Conservation (phyloP, 2,888 invertebrate species). For the Eilema caniola region DNA sequence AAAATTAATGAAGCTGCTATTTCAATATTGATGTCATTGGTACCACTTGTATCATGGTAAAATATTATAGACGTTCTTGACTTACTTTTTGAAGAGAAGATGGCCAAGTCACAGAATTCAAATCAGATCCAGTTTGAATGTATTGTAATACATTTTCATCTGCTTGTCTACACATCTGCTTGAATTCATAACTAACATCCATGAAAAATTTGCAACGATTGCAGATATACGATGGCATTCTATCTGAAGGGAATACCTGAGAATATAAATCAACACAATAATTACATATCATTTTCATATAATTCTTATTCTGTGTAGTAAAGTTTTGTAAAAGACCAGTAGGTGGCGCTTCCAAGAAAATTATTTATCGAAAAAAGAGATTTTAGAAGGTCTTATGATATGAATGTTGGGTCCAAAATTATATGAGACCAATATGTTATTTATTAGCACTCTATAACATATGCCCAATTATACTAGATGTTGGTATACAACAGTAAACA, state of each 20-base stretch:
- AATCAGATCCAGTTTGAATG: conserved; percentile 88
- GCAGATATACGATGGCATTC: conserved; percentile 92
- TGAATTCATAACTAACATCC: conserved; percentile 91
- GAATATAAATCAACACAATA: neutral
- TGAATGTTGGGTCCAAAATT: neutral
- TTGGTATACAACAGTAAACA: conserved; percentile 10
- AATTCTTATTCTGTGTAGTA: neutral
- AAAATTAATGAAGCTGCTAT: neutral
- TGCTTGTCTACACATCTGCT: conserved; percentile 91
- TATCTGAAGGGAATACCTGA: conserved; percentile 89
- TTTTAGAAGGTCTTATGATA: neutral
- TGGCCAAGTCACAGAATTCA: conserved; percentile 84
- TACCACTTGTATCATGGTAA: neutral
- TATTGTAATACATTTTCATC: conserved; percentile 91
- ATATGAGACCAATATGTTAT: neutral
- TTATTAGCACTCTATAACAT: neutral
- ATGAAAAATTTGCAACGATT: conserved; percentile 89
- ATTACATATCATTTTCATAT: neutral
- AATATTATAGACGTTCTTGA: neutral
- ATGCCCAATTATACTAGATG: neutral
- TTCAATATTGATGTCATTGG: neutral
- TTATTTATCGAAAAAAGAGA: conserved; percentile 23
- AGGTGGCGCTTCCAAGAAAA: conserved; percentile 52
- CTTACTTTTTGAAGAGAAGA: conserved; percentile 75
- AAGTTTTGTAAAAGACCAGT: conserved; percentile 22